Evolutionary conservation across 2,888 invertebrate genomes (phyloP).

Genomic region (Panzeria rudis): DNA sequence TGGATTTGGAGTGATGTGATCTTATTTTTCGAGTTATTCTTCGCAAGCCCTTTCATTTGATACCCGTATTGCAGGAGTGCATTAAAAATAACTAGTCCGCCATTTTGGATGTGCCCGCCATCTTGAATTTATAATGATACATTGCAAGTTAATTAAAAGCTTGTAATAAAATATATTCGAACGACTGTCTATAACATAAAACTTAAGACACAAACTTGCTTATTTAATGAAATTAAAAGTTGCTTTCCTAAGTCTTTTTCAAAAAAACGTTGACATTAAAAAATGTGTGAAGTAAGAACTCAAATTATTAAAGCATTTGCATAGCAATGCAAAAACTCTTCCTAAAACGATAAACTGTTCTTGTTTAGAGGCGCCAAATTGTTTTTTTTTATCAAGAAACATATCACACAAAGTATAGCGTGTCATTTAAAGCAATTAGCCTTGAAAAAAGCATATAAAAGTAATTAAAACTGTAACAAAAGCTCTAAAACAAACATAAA

Average conservation of each 20-base stretch:
- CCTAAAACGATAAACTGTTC: not conserved
- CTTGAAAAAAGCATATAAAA: slow-evolving; percentile 55
- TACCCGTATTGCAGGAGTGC: no score
- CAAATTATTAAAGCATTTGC: not conserved
- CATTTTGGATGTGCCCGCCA: no score
- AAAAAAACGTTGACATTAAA: not conserved
- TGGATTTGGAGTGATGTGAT: no score
- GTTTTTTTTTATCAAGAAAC: not conserved
- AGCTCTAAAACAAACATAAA: slow-evolving; percentile 9
- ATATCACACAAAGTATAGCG: not conserved
- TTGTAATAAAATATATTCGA: no score
- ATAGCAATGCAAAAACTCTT: not conserved
- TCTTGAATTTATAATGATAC: no score
- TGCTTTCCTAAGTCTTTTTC: not conserved
- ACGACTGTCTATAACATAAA: no score
- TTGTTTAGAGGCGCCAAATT: not conserved
- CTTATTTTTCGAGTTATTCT: no score
- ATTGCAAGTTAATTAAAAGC: no score
- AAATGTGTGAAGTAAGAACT: not conserved
- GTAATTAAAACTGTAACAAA: slow-evolving; percentile 47
- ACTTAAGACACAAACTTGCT: not conserved
- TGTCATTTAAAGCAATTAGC: slow-evolving; percentile 33
- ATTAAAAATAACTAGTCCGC: no score
- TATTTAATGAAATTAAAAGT: not conserved
- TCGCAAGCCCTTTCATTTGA: no score